Conservation (phyloP, 2,797 vertebrate species). For the Neopelma chrysocephalum region DNA sequence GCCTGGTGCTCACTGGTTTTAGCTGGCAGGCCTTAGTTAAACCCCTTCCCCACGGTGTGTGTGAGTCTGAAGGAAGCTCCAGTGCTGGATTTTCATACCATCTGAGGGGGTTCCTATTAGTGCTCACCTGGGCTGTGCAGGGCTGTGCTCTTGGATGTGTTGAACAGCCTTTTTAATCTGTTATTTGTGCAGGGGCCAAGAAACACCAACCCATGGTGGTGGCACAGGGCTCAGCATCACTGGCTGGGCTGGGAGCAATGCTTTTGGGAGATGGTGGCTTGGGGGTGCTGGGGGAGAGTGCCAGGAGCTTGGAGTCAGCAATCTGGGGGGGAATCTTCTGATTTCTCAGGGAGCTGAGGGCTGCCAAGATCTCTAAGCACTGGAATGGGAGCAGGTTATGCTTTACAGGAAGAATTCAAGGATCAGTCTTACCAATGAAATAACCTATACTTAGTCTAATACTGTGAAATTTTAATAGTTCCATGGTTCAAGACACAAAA, state of each 20-base stretch:
- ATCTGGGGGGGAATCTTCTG: background rate
- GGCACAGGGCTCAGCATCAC: background rate
- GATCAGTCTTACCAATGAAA: background rate
- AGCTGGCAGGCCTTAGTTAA: background rate
- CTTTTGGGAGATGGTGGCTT: no score
- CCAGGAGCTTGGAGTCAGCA: background rate
- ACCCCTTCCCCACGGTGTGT: fast-evolving
- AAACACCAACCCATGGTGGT: fast-evolving
- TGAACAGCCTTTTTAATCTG: background rate
- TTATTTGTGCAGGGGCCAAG: background rate
- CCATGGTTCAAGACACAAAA: background rate
- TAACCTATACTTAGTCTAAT: background rate
- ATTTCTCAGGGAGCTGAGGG: background rate
- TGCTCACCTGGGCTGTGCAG: background rate
- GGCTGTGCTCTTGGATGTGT: fast-evolving
- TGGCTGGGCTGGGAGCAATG: fast-evolving
- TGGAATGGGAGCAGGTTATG: fast-evolving
- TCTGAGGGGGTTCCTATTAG: background rate
- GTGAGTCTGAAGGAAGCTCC: background rate
- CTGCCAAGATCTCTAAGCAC: background rate
- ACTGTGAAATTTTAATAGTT: background rate
- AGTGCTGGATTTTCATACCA: background rate
- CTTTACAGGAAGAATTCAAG: background rate
- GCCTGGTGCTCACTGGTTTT: background rate
- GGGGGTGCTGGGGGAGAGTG: no score